Conservation (phyloP, 2,888 invertebrate species). For the Aphodius granarius region DNA sequence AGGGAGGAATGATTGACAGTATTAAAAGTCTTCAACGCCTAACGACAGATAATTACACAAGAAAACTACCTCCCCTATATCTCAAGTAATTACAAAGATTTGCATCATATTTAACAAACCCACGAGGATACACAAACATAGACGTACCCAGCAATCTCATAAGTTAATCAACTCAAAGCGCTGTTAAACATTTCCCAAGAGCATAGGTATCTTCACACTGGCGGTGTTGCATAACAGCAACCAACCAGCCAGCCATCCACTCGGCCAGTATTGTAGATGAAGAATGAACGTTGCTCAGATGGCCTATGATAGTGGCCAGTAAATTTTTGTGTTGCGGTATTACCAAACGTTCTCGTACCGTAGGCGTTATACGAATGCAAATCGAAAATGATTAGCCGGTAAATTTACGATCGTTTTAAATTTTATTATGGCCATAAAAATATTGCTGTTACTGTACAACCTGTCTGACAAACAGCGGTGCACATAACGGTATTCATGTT, state of each 20-base stretch:
- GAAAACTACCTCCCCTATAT: neutral
- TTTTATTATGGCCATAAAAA: neutral
- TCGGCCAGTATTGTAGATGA: neutral
- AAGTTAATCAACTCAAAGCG: neutral
- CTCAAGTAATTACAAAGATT: neutral
- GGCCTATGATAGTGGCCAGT: neutral
- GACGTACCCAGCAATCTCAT: neutral
- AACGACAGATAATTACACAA: neutral
- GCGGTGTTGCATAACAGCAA: neutral
- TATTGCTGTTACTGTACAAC: neutral
- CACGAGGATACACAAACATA: neutral
- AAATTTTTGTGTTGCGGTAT: neutral
- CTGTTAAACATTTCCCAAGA: neutral
- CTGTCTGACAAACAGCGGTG: neutral
- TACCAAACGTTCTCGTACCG: neutral
- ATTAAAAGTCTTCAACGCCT: neutral
- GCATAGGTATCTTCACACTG: neutral
- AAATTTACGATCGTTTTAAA: neutral
- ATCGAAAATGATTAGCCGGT: neutral
- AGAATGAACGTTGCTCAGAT: neutral
- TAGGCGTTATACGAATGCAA: neutral
- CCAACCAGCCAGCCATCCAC: neutral
- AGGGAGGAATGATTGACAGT: too few species aligned
- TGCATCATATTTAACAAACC: neutral
- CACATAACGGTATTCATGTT: neutral